Evolutionary conservation across 1,140 invertebrate genomes (phyloP).

Genomic region (Leptinotarsa undecemlineata): DNA sequence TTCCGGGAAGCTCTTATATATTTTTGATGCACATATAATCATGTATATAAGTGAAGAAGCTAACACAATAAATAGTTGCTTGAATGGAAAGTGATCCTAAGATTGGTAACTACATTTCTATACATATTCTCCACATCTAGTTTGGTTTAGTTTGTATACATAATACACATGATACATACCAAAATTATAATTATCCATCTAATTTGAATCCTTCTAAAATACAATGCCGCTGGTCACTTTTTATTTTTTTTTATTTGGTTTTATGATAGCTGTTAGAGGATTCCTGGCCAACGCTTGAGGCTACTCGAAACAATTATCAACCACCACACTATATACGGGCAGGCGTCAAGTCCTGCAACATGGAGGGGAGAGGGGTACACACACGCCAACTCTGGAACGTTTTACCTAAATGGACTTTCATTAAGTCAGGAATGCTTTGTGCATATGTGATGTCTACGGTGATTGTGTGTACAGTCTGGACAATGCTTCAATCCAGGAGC

Average conservation of each 20-base stretch:
- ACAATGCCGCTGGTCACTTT: too few relatives aligned
- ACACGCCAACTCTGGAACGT: slow-evolving; percentile 46
- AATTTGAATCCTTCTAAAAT: too few relatives aligned
- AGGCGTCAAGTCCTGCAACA: slow-evolving; percentile 12
- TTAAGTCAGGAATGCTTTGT: slow-evolving; percentile 55
- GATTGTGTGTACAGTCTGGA: slow-evolving; percentile 54
- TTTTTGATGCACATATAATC: too few relatives aligned
- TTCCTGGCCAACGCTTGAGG: neutral
- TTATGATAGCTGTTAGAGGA: neutral
- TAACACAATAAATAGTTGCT: too few relatives aligned
- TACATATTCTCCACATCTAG: too few relatives aligned
- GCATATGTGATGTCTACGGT: slow-evolving; percentile 54
- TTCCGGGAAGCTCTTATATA: too few relatives aligned
- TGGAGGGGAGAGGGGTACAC: slow-evolving; percentile 16
- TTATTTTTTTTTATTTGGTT: neutral
- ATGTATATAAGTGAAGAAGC: too few relatives aligned
- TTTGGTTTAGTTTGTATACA: too few relatives aligned
- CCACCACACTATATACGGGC: neutral
- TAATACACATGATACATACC: too few relatives aligned
- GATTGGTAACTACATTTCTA: too few relatives aligned
- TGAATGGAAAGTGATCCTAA: too few relatives aligned
- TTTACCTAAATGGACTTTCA: slow-evolving; percentile 54
- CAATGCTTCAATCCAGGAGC: slow-evolving; percentile 41
- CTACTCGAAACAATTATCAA: slow-evolving; percentile 6
- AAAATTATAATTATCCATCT: too few relatives aligned